Conservation (phyloP, 2,113 vertebrate genomes). For the Erythrocebus patas region DNA sequence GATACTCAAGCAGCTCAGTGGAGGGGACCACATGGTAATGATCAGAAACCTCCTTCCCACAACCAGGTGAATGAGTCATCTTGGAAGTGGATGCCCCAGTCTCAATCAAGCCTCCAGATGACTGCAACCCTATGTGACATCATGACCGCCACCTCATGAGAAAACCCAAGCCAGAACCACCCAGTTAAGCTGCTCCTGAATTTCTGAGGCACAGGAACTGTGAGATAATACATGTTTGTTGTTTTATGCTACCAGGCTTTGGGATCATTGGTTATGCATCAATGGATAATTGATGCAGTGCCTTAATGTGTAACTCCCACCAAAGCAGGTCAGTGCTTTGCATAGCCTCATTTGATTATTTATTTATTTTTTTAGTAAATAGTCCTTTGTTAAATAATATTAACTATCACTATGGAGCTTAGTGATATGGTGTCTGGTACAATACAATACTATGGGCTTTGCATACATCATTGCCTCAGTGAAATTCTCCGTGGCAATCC, state of each 20-base stretch:
- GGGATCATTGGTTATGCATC: not conserved
- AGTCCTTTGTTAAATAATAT: not conserved
- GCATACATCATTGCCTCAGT: not conserved
- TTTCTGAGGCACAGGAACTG: not conserved
- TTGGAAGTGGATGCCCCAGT: not conserved
- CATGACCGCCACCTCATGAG: not conserved
- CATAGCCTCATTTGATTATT: not conserved
- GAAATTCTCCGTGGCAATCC: not conserved
- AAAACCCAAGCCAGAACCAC: not conserved
- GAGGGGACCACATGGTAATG: not conserved
- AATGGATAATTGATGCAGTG: not conserved
- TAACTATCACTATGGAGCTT: not conserved
- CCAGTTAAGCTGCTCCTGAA: not conserved
- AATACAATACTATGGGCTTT: not conserved
- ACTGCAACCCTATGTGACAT: not conserved
- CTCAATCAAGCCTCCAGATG: not conserved
- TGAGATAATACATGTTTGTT: not conserved
- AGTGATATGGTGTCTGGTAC: not conserved
- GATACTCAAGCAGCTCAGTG: not conserved
- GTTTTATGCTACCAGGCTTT: not conserved
- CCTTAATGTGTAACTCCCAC: not conserved
- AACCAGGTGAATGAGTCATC: accelerated
- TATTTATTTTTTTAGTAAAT: not conserved
- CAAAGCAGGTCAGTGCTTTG: not conserved
- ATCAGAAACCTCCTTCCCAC: not conserved